These are phyloP conservation scores for Oligia strigilis DNA, from an alignment of 2,888 invertebrate genomes.

Conservation along the genomic window DNA sequence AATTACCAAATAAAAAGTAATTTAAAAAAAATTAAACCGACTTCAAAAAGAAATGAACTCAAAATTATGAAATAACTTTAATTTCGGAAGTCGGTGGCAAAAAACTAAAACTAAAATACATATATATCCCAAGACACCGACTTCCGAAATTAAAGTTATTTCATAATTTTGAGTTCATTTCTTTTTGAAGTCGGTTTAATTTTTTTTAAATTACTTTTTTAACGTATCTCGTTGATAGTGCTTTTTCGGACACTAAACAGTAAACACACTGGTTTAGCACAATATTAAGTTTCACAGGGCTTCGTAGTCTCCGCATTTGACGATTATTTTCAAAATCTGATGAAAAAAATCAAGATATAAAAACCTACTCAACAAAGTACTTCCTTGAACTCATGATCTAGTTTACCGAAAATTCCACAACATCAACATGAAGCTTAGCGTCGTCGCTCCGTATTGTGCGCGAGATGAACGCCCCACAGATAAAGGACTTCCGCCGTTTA, in stretches of 20 bases:
- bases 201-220: too few relatives aligned
- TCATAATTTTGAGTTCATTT: too few relatives aligned
- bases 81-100: too few relatives aligned
- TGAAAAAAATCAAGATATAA: not conserved
- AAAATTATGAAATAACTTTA: too few relatives aligned
- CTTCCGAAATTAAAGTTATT: too few relatives aligned
- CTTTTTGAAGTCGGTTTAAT: too few relatives aligned
- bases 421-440: slow-evolving; percentile 40
- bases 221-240: not conserved
- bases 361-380: not conserved
- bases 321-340: not conserved
- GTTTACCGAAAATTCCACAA: slow-evolving; percentile 29
- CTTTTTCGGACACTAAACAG: not conserved
- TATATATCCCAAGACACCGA: too few relatives aligned
- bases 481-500: slow-evolving; percentile 87
- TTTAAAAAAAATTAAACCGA: too few relatives aligned
- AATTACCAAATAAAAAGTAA: too few relatives aligned
- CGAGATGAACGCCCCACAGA: slow-evolving; percentile 84
- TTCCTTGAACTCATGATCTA: slow-evolving; percentile 36
- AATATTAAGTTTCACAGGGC: not conserved
- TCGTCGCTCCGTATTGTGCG: slow-evolving; percentile 57
- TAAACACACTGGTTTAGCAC: not conserved
- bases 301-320: not conserved
- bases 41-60: too few relatives aligned
- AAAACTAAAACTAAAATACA: too few relatives aligned